phyloP scores from a whole-genome alignment of 2,113 vertebrate genomes.

The Verasper variegatus region DNA sequence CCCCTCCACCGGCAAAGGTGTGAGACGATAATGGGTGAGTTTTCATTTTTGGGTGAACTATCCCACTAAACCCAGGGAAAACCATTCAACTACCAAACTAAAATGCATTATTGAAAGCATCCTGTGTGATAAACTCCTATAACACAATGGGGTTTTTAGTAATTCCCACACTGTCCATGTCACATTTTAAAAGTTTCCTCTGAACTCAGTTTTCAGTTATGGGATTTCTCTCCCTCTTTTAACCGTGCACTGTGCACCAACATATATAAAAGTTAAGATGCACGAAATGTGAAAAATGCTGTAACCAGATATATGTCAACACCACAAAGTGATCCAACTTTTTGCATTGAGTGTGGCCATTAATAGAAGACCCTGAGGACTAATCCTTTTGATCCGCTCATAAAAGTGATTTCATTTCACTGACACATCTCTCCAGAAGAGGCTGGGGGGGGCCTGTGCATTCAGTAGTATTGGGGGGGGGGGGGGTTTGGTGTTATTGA shows the following conservation, averaged over 20 bases:
- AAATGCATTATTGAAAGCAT: too few relatives aligned
- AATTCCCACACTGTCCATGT: too few relatives aligned
- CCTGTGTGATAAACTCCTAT: too few relatives aligned
- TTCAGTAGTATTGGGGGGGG: slow-evolving; percentile 43
- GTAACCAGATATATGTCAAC: slow-evolving; percentile 57
- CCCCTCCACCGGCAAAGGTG: too few relatives aligned
- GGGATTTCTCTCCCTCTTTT: too few relatives aligned
- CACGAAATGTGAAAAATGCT: slow-evolving; percentile 24
- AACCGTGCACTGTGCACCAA: neutral
- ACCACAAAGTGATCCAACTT: slow-evolving; percentile 67
- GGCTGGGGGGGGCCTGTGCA: slow-evolving; percentile 26
- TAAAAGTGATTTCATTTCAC: slow-evolving; percentile 76
- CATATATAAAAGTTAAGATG: neutral
- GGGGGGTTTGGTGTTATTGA: slow-evolving; percentile 69
- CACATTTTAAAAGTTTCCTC: too few relatives aligned
- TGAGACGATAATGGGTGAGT: too few relatives aligned
- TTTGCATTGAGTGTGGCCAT: slow-evolving; percentile 68
- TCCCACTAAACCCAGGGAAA: too few relatives aligned
- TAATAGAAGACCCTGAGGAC: slow-evolving; percentile 62
- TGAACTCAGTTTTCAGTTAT: too few relatives aligned
- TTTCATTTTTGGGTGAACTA: too few relatives aligned
- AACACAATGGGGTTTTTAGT: too few relatives aligned
- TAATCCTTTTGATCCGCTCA: slow-evolving; percentile 70
- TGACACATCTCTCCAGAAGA: slow-evolving; percentile 57
- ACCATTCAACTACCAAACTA: too few relatives aligned